These are phyloP conservation scores for Rhynchomys soricoides DNA, from an alignment of 2,113 vertebrate genomes.

Conservation along the genomic window DNA sequence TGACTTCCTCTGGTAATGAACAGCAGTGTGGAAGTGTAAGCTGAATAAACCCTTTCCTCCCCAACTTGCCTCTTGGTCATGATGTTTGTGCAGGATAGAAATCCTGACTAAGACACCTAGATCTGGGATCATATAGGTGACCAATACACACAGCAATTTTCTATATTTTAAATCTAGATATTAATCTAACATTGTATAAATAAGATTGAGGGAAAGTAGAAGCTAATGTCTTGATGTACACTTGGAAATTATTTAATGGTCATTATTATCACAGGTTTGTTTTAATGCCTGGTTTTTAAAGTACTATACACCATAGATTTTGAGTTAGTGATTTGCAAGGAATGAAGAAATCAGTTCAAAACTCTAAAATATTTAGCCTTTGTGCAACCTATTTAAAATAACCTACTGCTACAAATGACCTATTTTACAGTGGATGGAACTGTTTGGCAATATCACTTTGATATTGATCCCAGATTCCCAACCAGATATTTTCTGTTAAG, in stretches of 20 bases:
- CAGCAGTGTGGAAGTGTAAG: too few relatives aligned
- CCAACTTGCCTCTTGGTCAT: too few relatives aligned
- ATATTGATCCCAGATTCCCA: not conserved
- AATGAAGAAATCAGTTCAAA: slow-evolving; percentile 46
- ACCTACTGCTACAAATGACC: not conserved
- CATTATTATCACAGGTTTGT: not conserved
- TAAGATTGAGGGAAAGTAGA: not conserved
- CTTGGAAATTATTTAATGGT: not conserved
- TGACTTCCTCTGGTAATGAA: too few relatives aligned
- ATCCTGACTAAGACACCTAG: too few relatives aligned
- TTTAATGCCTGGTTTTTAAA: not conserved
- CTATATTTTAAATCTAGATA: not conserved
- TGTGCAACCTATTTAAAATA: not conserved
- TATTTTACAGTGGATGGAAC: not conserved
- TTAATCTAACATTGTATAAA: not conserved
- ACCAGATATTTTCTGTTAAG: slow-evolving; percentile 11
- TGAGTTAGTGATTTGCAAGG: not conserved
- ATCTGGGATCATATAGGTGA: not conserved
- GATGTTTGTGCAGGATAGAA: too few relatives aligned
- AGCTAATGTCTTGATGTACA: not conserved
- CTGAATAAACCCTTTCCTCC: too few relatives aligned
- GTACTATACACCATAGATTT: not conserved
- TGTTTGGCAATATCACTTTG: slow-evolving; percentile 5
- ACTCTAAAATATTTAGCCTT: not conserved
- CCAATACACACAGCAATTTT: not conserved